Conservation (phyloP, 1,140 invertebrate genomes). For the Gonatopus flavifemur region DNA sequence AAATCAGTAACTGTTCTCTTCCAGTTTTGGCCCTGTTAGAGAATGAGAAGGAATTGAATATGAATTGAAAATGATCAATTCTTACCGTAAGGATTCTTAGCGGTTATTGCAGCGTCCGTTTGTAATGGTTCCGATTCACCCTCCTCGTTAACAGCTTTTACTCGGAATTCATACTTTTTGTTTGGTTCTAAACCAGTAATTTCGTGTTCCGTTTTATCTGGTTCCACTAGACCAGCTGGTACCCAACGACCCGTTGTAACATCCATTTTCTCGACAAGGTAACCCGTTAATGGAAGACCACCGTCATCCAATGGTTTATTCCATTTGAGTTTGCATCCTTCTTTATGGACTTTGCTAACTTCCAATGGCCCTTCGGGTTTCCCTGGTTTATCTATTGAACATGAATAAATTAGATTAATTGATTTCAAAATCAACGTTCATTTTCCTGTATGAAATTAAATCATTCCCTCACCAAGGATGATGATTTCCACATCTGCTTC, state of each 20-base stretch:
- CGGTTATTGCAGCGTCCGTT: constrained; percentile 80
- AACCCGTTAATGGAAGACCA: constrained; percentile 86
- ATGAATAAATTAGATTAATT: not conserved
- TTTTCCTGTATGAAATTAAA: not conserved
- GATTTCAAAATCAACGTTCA: not conserved
- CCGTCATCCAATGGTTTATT: constrained; percentile 94
- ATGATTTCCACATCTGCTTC: constrained; percentile 93
- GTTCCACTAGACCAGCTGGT: constrained; percentile 83
- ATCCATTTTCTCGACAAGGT: constrained; percentile 93
- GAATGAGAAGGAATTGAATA: not conserved
- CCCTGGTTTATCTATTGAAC: constrained; percentile 79
- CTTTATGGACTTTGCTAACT: constrained; percentile 90
- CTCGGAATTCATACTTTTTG: constrained; percentile 93
- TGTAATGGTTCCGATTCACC: constrained; percentile 93
- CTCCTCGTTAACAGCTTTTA: constrained; percentile 93
- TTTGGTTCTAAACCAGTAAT: constrained; percentile 89
- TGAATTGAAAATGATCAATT: not conserved
- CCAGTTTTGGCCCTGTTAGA: not conserved
- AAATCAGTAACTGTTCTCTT: not conserved
- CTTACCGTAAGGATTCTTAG: constrained; percentile 94
- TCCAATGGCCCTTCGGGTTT: constrained; percentile 93
- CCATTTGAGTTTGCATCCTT: constrained; percentile 94
- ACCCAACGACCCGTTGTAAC: constrained; percentile 83
- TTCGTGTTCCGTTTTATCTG: constrained; percentile 81
- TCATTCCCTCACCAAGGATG: constrained; percentile 70